Evolutionary conservation across 2,888 invertebrate genomes (phyloP), one percentile per base, ranked within the genome.

Genomic region (Diarsia brunnea): DNA sequence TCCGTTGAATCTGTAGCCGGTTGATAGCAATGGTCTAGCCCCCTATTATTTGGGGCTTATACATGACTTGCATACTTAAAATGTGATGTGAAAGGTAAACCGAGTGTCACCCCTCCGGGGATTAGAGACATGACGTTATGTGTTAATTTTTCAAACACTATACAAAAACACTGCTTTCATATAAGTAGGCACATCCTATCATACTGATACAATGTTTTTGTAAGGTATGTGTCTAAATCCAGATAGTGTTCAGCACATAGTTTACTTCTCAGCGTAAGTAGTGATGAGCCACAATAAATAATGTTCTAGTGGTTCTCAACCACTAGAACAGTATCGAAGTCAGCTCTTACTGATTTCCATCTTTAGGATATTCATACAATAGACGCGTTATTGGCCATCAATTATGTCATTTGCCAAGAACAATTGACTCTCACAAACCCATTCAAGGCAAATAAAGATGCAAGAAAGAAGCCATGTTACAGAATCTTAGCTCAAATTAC

Each of bases 401-500:
- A 2, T 5, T 16, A 38, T 67, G 4, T 16, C n/a, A n/a, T 19
- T 49, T 8, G 19, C 49, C 19, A 51, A 16, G 38, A 38, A 19
- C n/a, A 53, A 21, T 8, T 1, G 2, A 24, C 19, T 43, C 43
- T 27, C 14, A 63, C 10, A 38, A 49, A 49, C 31, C 27, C n/a
- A 49, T 47, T 24, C 19, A 31, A n/a, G 47, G 47, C 10, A 65
- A n/a, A 53, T n/a, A 12, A 27, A 45, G 24, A n/a, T 27, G 14
- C 16, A 73, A 21, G 8, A 1, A 21, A 58, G 5, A 73, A 19
- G 4, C 16, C 14, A 58, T 38, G 24, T 76, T 8, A 45, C 27
- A n/a, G 12, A 67, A 70, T 67, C 53, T 60, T 27, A 65, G 64
- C 45, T 66, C 14, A 69, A 31, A 69, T 64, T 60, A 31, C 31